These are phyloP conservation scores for Psilopsiagon aymara DNA, from an alignment of 2,113 vertebrate species.

Conservation along the genomic window DNA sequence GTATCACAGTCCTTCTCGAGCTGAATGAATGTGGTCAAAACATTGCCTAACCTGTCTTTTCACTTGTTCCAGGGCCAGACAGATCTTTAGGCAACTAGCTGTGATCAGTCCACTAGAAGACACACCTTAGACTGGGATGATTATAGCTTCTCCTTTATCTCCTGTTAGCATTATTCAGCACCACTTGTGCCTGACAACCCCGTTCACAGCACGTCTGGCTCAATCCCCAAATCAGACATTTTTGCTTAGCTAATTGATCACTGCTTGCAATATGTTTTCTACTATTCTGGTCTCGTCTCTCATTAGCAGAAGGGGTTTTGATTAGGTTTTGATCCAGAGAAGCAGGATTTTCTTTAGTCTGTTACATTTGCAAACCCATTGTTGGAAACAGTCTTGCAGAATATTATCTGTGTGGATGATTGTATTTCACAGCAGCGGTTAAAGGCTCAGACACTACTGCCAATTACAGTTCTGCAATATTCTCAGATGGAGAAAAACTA, in stretches of 20 bases:
- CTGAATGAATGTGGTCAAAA: not conserved
- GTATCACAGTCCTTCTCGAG: accelerated
- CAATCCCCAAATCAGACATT: not conserved
- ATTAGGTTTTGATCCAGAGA: not conserved
- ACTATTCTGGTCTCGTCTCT: not conserved
- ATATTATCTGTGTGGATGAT: not conserved
- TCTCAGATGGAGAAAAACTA: not conserved
- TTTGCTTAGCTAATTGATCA: conserved; percentile 9
- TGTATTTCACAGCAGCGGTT: not conserved
- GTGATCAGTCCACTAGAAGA: not conserved
- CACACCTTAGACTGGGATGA: not conserved
- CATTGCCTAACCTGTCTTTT: not conserved
- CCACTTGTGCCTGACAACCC: not conserved
- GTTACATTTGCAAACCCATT: not conserved
- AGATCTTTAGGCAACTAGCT: not conserved
- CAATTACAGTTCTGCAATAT: not conserved
- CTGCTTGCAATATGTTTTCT: conserved; percentile 17
- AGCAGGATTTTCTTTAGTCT: not conserved
- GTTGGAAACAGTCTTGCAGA: not conserved
- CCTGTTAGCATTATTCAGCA: not conserved
- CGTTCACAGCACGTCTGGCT: conserved; percentile 6
- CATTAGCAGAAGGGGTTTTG: not conserved
- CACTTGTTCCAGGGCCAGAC: not conserved
- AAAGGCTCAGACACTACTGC: not conserved
- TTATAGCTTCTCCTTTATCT: not conserved